Evolutionary conservation across 2,113 vertebrate species (phyloP).

Genomic region (Acanthochromis polyacanthus): DNA sequence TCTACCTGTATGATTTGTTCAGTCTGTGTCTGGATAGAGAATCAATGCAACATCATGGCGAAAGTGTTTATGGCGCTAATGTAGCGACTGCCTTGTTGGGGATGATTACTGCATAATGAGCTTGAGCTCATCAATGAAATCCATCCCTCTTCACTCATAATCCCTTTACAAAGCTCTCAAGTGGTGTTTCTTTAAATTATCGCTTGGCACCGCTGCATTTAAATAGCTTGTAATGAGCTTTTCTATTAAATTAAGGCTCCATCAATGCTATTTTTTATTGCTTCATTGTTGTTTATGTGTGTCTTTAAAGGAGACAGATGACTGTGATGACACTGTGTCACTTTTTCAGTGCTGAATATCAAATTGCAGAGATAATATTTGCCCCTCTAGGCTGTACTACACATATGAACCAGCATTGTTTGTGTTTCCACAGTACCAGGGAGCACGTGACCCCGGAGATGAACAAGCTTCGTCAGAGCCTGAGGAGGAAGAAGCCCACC

Average conservation of each 20-base stretch:
- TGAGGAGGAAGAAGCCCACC: slow-evolving; percentile 92
- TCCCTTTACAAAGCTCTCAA: slow-evolving; percentile 26
- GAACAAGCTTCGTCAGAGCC: slow-evolving; percentile 95
- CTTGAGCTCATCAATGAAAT: slow-evolving; percentile 51
- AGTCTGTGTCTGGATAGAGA: slow-evolving; percentile 22
- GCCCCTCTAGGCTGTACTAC: neutral
- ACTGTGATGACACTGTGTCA: neutral
- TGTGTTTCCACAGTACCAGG: slow-evolving; percentile 73
- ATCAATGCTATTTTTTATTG: neutral
- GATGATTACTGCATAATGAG: slow-evolving; percentile 54
- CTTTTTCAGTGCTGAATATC: neutral
- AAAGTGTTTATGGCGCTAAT: slow-evolving; percentile 19
- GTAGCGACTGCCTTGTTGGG: slow-evolving; percentile 35
- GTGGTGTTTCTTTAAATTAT: slow-evolving; percentile 36
- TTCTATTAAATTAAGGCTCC: neutral
- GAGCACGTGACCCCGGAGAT: slow-evolving; percentile 90
- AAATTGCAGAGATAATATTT: neutral
- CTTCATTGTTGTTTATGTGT: neutral
- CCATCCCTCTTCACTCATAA: slow-evolving; percentile 30
- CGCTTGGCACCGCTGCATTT: neutral
- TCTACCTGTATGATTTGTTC: slow-evolving; percentile 55
- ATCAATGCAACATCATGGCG: slow-evolving; percentile 37
- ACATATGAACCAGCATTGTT: neutral
- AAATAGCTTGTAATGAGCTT: slow-evolving; percentile 5
- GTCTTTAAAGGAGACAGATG: neutral